Base-by-base conservation (phyloP, 2,888 invertebrate genomes). In the Lycocerus yunnanus region DNA sequence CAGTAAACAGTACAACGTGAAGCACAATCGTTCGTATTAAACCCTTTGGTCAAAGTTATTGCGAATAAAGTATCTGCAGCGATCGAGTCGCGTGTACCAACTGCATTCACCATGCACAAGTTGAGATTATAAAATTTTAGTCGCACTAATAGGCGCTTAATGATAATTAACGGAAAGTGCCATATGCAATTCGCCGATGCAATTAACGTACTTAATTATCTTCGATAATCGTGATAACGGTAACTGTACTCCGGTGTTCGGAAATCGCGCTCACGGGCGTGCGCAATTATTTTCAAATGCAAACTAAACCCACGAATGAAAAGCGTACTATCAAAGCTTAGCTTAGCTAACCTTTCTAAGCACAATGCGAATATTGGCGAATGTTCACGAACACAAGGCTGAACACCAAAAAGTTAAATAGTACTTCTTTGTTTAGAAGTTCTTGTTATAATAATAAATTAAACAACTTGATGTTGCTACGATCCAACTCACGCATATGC, bases 321-420 rank as follows among this genome's bases (percentile, higher is more conserved):
- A 75, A 70, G 73, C 76, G 72, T 78, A 78, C 77, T 80, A 82
- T 82, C 82, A 83, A 80, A 82, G 81, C 81, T 78, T 80, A n/a
- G 84, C 84, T 85, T 84, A 84, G 79, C 82, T 83, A 83, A 84
- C 83, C 83, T 81, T 82, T 83, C 85, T 84, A 85, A 85, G 83
- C 84, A 79, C 76, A 74, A 78, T 79, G 80, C 79, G 78, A 80
- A 75, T 76, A 75, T 79, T 82, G 83, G 81, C 84, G 85, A 84
- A 77, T 76, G 77, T 78, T 76, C 79, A 83, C 85, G 85, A 84
- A 82, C 78, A 82, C 85, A 84, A 84, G 83, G 85, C 83, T 84
- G 84, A 77, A 78, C 78, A 76, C 80, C 77, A 75, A 80, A n/a
- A 43, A 43, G 43, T 43, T 43, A 43, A 43, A n/a, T 82, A 81